A percentile compares a stretch with the other conserved stretches of the same genome.
phyloP scores from a whole-genome alignment of 2,888 invertebrate genomes.

The Sipunculus nudus region DNA sequence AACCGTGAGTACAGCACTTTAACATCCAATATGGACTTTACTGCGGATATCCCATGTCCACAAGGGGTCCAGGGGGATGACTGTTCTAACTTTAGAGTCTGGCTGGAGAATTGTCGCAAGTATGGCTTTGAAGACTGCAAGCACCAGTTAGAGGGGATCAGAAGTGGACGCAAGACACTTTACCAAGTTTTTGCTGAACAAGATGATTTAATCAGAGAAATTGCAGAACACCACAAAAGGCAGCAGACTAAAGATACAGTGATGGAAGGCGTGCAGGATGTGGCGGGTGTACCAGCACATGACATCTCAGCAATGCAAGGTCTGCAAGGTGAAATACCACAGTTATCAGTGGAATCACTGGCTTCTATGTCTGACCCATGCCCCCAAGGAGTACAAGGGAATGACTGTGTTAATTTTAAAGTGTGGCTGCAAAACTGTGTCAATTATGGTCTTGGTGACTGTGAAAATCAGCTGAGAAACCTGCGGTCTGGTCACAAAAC shows the following conservation, averaged over 20 bases:
- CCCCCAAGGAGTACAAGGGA: slow-evolving; percentile 61
- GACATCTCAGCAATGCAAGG: slow-evolving; percentile 1
- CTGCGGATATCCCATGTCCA: slow-evolving; percentile 1
- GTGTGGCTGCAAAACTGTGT: slow-evolving; percentile 58
- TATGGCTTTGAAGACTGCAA: no score
- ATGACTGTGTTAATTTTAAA: slow-evolving; percentile 53
- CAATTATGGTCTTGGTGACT: slow-evolving; percentile 49
- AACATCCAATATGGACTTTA: no score
- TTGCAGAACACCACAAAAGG: not conserved
- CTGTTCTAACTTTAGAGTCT: no score
- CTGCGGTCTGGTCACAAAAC: slow-evolving; percentile 47
- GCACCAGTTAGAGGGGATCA: no score
- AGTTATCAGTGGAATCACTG: not conserved
- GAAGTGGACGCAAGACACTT: no score
- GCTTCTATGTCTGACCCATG: slow-evolving; percentile 36
- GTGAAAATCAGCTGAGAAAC: slow-evolving; percentile 45
- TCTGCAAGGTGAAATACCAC: slow-evolving; percentile 1
- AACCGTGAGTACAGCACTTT: not conserved
- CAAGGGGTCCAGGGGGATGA: slow-evolving; percentile 11
- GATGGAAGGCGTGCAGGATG: not conserved
- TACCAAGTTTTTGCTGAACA: no score
- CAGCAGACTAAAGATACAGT: not conserved
- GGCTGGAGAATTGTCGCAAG: no score
- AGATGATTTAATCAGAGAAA: no score
- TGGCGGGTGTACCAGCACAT: not conserved